Evolutionary conservation across 1,140 invertebrate genomes (phyloP), one percentile per base, ranked within the genome.

Genomic region (Drosophila eugracilis): DNA sequence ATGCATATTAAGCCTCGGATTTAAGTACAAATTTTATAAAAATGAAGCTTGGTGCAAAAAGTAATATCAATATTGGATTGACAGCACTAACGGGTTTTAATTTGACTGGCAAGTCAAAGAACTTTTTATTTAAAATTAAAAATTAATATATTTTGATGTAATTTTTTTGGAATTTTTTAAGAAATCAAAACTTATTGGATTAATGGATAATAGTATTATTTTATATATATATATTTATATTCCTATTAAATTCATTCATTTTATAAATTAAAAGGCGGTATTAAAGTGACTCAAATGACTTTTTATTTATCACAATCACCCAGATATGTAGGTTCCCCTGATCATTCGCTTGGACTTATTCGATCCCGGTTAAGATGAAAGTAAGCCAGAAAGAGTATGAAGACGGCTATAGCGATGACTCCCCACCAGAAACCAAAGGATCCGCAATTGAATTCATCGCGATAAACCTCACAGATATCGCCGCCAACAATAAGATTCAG

Each of bases 381-480:
- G 7, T 78, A 65, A 2, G 26, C 0, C 6, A 69, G 39, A 5
- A 60, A 69, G 3, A 45, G 22, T 12, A 21, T 21, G 21, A 80
- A 86, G 3, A 21, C 32, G 1, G 28, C 6, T 5, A 80, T 12
- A 3, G 53, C 81, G 4, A 80, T 3, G 6, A 76, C 0, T 1
- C 53, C 53, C 24, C 37, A 41, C 53, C 57, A 76, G 14, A 69
- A 10, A 12, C 32, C 5, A 34, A 69, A 73, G 0, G 45, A 32
- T 39, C 53, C 76, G 4, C 15, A 1, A 7, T 37, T 80, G 19
- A 39, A 86, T 12, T 15, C 24, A 60, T 84, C 80, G 5, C n/a
- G 6, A n/a, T 84, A 84, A 2, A 84, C 22, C 9, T 84, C 81
- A 15, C 59, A 55, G 22, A 69, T 21, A 0, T 48, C 28, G 0